Evolutionary conservation across 2,888 invertebrate genomes (phyloP).

Genomic region (Spodoptera littoralis): DNA sequence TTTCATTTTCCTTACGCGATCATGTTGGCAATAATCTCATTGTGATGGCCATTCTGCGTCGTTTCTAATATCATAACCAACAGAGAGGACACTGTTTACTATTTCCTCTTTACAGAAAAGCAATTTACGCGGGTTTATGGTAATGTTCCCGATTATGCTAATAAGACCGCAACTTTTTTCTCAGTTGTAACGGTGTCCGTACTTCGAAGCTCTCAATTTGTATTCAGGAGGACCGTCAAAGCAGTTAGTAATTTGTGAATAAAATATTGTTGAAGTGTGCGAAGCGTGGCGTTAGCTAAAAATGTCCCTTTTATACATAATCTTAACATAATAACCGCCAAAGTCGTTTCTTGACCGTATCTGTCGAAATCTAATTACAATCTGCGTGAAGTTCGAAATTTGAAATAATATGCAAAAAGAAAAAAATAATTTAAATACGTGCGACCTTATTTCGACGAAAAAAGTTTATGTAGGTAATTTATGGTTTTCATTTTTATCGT

Average conservation of each 20-base stretch:
- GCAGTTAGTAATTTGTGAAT: slow-evolving; percentile 34
- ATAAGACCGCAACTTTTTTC: slow-evolving; percentile 31
- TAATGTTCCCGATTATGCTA: slow-evolving; percentile 47
- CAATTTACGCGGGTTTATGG: slow-evolving; percentile 50
- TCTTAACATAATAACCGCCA: slow-evolving; percentile 9
- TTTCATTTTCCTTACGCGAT: slow-evolving; percentile 16
- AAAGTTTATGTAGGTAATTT: slow-evolving; percentile 13
- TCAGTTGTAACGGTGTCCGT: slow-evolving; percentile 11
- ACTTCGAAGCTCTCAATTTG: slow-evolving; percentile 20
- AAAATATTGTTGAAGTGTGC: slow-evolving; percentile 18
- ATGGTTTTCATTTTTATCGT: slow-evolving; percentile 9
- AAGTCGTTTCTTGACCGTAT: too few species aligned
- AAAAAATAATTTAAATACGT: neutral
- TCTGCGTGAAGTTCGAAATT: slow-evolving; percentile 22
- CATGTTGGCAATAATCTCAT: slow-evolving; percentile 21
- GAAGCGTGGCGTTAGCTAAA: slow-evolving; percentile 2
- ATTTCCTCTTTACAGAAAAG: slow-evolving; percentile 43
- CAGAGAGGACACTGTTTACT: slow-evolving; percentile 31
- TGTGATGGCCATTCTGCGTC: slow-evolving; percentile 10
- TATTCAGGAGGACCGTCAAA: slow-evolving; percentile 29
- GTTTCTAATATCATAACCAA: slow-evolving; percentile 31
- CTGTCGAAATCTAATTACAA: slow-evolving; percentile 2
- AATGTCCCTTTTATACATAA: slow-evolving; percentile 16
- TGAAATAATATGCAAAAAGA: slow-evolving; percentile 2
- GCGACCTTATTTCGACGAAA: slow-evolving; percentile 12